Evolutionary conservation across 2,888 invertebrate species (phyloP).

Genomic region (Pomacea canaliculata): DNA sequence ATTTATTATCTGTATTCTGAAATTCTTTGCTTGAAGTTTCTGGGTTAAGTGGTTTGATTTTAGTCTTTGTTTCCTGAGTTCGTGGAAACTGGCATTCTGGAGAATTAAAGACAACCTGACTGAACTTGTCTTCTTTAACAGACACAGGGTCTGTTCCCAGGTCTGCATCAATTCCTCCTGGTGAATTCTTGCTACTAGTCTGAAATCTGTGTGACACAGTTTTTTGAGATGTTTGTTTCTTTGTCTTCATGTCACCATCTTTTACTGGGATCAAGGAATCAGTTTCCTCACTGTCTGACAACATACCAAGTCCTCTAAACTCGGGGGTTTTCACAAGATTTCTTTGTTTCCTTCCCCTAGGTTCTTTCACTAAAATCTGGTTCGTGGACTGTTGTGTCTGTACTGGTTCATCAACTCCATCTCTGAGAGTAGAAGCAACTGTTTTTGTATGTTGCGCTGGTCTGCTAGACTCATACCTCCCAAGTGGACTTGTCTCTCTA

Average conservation of each 20-base stretch:
- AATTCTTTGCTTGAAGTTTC: background rate
- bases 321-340: background rate
- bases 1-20: background rate
- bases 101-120: background rate
- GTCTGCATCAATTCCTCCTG: background rate
- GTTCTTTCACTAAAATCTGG: conserved; percentile 1
- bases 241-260: background rate
- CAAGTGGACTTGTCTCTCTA: background rate
- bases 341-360: background rate
- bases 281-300: background rate
- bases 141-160: too few species aligned
- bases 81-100: background rate
- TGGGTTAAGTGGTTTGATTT: background rate
- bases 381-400: background rate
- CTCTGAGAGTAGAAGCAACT: too few species aligned
- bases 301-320: conserved; percentile 9
- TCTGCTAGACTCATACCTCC: too few species aligned
- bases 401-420: background rate
- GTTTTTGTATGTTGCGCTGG: too few species aligned
- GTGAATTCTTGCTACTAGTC: background rate
- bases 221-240: background rate
- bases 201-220: background rate
- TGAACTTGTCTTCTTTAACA: background rate
- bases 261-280: too few species aligned
- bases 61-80: background rate